Percentiles rank a stretch among this genome's conserved stretches.
phyloP scores from a whole-genome alignment of 1,140 invertebrate species.

The Eurosta solidaginis region DNA sequence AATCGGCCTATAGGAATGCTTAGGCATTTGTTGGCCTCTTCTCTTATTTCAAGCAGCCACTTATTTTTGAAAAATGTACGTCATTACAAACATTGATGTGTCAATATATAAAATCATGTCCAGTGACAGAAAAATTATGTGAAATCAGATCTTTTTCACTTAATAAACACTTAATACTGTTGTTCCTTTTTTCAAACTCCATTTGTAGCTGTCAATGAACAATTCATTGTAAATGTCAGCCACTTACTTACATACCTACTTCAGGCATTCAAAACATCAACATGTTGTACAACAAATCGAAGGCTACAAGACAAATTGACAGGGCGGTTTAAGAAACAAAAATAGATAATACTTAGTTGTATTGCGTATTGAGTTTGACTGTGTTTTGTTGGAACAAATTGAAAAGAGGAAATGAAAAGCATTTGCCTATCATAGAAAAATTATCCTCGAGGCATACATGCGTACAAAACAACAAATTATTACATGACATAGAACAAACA shows the following conservation, averaged over 20 bases:
- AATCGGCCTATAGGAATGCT: too few relatives aligned
- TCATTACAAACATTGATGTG: too few relatives aligned
- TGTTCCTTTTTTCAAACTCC: neutral
- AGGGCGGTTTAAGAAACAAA: conserved; percentile 4
- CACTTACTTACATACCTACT: too few relatives aligned
- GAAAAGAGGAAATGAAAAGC: too few relatives aligned
- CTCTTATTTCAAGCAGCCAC: too few relatives aligned
- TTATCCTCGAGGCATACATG: neutral
- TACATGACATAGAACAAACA: too few relatives aligned
- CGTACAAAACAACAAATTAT: neutral
- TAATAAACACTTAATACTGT: neutral
- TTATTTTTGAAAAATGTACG: too few relatives aligned
- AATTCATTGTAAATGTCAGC: conserved; percentile 6
- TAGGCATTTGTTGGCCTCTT: too few relatives aligned
- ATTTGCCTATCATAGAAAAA: too few relatives aligned
- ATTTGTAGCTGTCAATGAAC: neutral
- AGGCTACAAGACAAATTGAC: conserved; percentile 3
- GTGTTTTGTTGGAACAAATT: too few relatives aligned
- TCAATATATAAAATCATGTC: too few relatives aligned
- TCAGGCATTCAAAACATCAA: conserved; percentile 12
- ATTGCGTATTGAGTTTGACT: neutral
- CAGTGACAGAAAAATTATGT: neutral
- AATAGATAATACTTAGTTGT: neutral
- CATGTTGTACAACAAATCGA: neutral
- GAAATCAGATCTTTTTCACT: neutral